These are phyloP conservation scores for Vandiemenella viatica DNA, from an alignment of 2,888 invertebrate genomes.

Conservation along the genomic window DNA sequence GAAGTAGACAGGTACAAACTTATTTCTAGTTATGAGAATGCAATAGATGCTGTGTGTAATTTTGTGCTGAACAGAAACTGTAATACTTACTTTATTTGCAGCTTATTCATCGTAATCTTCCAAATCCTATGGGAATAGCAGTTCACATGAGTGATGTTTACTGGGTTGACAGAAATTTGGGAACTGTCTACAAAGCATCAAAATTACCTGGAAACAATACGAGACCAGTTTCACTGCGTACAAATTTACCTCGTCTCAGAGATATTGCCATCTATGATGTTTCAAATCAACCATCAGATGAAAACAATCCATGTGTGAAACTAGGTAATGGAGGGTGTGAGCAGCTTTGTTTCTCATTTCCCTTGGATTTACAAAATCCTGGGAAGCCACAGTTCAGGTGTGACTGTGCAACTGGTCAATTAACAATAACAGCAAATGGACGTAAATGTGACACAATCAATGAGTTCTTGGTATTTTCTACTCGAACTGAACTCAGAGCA, in stretches of 20 bases:
- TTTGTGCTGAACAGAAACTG: not conserved
- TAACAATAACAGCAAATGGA: slow-evolving; percentile 43
- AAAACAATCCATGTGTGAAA: slow-evolving; percentile 63
- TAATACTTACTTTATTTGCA: slow-evolving; percentile 18
- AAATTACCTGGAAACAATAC: slow-evolving; percentile 51
- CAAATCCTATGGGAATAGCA: slow-evolving; percentile 88
- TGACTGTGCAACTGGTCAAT: slow-evolving; percentile 81
- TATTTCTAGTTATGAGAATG: too few species aligned
- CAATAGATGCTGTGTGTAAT: too few species aligned
- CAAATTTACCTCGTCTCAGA: slow-evolving; percentile 68
- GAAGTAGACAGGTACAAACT: slow-evolving; percentile 47
- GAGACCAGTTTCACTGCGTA: slow-evolving; percentile 55
- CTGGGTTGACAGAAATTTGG: slow-evolving; percentile 88
- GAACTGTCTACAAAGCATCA: slow-evolving; percentile 58
- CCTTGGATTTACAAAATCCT: slow-evolving; percentile 35
- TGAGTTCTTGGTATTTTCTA: slow-evolving; percentile 86
- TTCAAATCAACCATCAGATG: slow-evolving; percentile 71
- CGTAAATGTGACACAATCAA: slow-evolving; percentile 63
- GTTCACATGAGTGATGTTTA: slow-evolving; percentile 71
- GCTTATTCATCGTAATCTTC: slow-evolving; percentile 69
- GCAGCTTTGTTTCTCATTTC: slow-evolving; percentile 89
- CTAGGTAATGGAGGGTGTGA: slow-evolving; percentile 68
- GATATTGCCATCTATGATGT: slow-evolving; percentile 86
- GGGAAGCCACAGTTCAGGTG: slow-evolving; percentile 43
- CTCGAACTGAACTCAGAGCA: slow-evolving; percentile 82